These are phyloP conservation scores for Eupithecia subumbrata DNA, from an alignment of 2,888 invertebrate species.

Conservation along the genomic window DNA sequence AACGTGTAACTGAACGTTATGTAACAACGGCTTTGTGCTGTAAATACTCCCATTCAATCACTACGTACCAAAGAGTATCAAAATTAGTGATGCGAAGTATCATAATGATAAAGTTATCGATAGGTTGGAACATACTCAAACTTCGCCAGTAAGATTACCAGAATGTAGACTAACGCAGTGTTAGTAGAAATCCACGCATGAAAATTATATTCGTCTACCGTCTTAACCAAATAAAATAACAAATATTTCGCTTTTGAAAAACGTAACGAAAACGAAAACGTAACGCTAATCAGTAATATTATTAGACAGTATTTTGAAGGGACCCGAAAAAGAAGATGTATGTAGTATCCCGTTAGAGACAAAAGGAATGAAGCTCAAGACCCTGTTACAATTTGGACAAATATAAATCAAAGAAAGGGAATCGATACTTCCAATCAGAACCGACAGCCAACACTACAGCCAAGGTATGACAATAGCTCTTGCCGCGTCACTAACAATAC, in stretches of 20 bases:
- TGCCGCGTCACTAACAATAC: slow-evolving; percentile 77
- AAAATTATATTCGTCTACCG: neutral
- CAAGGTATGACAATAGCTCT: slow-evolving; percentile 57
- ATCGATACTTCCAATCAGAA: slow-evolving; percentile 20
- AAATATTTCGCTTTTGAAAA: neutral
- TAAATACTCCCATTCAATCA: slow-evolving; percentile 67
- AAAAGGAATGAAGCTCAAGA: neutral
- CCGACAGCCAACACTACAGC: slow-evolving; percentile 33
- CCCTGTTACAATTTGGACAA: neutral
- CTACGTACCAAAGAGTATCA: slow-evolving; percentile 42
- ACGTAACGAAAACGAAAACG: neutral
- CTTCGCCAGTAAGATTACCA: neutral
- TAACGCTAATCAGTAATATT: neutral
- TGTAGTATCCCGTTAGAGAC: neutral
- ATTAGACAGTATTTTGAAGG: neutral
- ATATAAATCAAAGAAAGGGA: neutral
- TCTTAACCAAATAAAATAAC: neutral
- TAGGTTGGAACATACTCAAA: slow-evolving; percentile 1
- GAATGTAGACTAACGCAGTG: neutral
- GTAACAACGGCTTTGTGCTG: slow-evolving; percentile 72
- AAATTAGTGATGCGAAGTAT: slow-evolving; percentile 54
- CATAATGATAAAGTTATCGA: slow-evolving; percentile 39
- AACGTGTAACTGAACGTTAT: slow-evolving; percentile 65
- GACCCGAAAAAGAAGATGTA: neutral
- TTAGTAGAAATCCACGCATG: neutral